Evolutionary conservation across 2,888 invertebrate species (phyloP).

Genomic region (Podabrus alpinus): DNA sequence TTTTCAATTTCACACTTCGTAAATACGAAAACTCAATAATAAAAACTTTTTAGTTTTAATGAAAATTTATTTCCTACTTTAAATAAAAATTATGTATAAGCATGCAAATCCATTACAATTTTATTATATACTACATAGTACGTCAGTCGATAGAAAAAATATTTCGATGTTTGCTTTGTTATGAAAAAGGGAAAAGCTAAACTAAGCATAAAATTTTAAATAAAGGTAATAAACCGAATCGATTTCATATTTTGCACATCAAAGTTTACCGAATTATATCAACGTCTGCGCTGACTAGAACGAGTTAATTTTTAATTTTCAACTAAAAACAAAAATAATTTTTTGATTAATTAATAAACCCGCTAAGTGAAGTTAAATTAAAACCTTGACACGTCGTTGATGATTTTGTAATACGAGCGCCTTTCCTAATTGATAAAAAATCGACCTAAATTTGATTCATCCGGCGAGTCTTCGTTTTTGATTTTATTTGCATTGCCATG

Average conservation of each 20-base stretch:
- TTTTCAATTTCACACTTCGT: slow-evolving; percentile 3
- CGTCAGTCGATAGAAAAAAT: neutral
- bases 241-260: neutral
- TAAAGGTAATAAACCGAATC: neutral
- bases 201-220: neutral
- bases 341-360: neutral
- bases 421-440: neutral
- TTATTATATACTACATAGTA: neutral
- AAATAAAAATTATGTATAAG: neutral
- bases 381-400: neutral
- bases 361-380: neutral
- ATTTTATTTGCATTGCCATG: neutral
- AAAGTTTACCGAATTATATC: neutral
- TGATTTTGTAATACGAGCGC: neutral
- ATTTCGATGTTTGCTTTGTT: neutral
- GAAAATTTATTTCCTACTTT: neutral
- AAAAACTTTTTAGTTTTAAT: neutral
- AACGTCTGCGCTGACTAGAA: neutral
- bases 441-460: neutral
- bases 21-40: neutral
- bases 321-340: neutral
- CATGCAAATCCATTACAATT: neutral
- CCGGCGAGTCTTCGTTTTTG: neutral
- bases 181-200: neutral
- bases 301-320: neutral